Evolutionary conservation across 2,888 invertebrate genomes (phyloP).

Genomic region (Cremastinae sp.): DNA sequence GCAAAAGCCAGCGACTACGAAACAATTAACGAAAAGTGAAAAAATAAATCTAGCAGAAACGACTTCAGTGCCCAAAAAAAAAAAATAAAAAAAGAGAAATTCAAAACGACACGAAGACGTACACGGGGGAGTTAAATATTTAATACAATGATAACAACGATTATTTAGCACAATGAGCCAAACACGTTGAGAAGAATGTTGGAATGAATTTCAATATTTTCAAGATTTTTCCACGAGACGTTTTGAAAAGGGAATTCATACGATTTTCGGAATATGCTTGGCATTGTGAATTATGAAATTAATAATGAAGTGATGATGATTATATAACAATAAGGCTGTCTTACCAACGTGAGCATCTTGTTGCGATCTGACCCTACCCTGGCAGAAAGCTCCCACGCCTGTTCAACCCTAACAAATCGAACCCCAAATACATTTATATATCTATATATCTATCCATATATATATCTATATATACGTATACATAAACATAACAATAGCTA

Average conservation of each 20-base stretch:
- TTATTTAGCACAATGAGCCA: slow-evolving; percentile 47
- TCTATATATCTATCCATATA: slow-evolving; percentile 38
- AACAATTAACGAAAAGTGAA: slow-evolving; percentile 4
- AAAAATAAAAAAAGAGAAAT: neutral
- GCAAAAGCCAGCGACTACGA: slow-evolving; percentile 3
- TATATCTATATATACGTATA: neutral
- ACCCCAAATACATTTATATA: slow-evolving; percentile 68
- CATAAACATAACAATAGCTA: slow-evolving; percentile 38
- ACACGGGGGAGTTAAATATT: slow-evolving; percentile 65
- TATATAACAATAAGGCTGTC: slow-evolving; percentile 54
- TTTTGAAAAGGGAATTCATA: neutral
- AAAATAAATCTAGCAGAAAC: slow-evolving; percentile 18
- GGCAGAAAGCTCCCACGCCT: slow-evolving; percentile 68
- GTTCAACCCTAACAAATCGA: slow-evolving; percentile 68
- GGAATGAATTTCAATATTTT: neutral
- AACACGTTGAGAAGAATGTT: slow-evolving; percentile 42
- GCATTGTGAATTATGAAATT: slow-evolving; percentile 6
- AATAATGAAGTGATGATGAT: slow-evolving; percentile 1
- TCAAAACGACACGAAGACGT: slow-evolving; percentile 74
- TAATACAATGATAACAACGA: slow-evolving; percentile 29
- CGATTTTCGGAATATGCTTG: slow-evolving; percentile 56
- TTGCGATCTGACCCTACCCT: slow-evolving; percentile 69
- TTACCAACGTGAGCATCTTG: slow-evolving; percentile 76
- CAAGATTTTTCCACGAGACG: neutral
- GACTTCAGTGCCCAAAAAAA: slow-evolving; percentile 41